Base-by-base conservation (phyloP, 2,888 invertebrate species). In the Watsonalla binaria region DNA sequence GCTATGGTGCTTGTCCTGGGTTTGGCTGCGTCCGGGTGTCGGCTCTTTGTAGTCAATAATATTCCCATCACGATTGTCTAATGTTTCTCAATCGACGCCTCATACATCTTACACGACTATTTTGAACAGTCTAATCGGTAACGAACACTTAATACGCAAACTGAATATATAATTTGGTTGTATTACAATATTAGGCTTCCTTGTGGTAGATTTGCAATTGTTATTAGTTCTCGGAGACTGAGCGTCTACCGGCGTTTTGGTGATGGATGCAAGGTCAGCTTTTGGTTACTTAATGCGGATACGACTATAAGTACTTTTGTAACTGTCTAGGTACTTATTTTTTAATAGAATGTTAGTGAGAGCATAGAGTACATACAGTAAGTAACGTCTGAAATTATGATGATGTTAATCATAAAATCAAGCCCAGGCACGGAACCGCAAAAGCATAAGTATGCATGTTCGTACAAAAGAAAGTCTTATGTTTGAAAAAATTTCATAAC, bases 51-150 rank as follows among this genome's bases (percentile, higher is more conserved):
- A 72, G 68, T 60, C 51, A 34, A 39, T 35, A 51, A 51, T 46
- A 86, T 86, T 81, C 88, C 13, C 51, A 59, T 76, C 86, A 87
- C 87, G 86, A 61, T 49, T 59, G 49, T 52, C 57, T 65, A 76
- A 76, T 78, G 79, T 78, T 71, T 76, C 66, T 72, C 77, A 77
- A 85, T 86, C 73, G 87, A 84, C 87, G 86, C 85, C 84, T 87
- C 81, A 70, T 82, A 72, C 69, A 79, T 82, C 78, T 80, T 66
- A 63, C 66, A 60, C 69, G 63, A 70, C 70, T 67, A 70, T 82
- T 84, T 84, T 72, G 76, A 76, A 68, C 79, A 72, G 66, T 68
- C 72, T 79, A 81, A 84, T 82, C 82, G 77, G 75, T 76, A 76
- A 74, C 77, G 73, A 77, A 75, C 62, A 61, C 50, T 53, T 6